phyloP scores from a whole-genome alignment of 2,888 invertebrate genomes.

The Drosophila austrosaltans region DNA sequence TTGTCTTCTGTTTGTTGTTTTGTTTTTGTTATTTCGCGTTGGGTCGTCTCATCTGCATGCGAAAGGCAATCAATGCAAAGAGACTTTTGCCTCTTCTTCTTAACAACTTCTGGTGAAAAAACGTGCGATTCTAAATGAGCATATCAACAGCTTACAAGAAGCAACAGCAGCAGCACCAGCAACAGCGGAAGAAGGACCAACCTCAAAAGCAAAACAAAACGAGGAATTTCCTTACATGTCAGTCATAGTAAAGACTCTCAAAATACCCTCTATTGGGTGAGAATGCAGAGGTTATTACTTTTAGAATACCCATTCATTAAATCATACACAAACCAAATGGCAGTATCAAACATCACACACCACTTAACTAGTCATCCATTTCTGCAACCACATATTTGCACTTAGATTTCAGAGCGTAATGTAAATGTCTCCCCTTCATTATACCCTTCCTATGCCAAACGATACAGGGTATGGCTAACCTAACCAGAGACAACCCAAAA shows the following conservation, averaged over 20 bases:
- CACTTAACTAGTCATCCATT: no score
- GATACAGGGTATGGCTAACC: constrained; percentile 20
- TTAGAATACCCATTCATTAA: no score
- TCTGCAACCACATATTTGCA: no score
- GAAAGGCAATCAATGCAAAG: constrained; percentile 49
- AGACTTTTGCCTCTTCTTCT: constrained; percentile 31
- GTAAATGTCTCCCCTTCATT: no score
- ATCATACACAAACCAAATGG: no score
- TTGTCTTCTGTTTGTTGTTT: not conserved
- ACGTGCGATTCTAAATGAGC: constrained; percentile 79
- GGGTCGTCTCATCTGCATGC: constrained; percentile 46
- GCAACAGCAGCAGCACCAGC: constrained; percentile 33
- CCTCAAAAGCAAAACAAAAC: constrained; percentile 28
- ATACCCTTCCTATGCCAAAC: not conserved
- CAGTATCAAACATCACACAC: no score
- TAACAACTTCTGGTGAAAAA: constrained; percentile 79
- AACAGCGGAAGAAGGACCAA: constrained; percentile 27
- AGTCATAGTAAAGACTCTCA: not conserved
- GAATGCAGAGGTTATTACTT: not conserved
- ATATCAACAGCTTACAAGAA: constrained; percentile 77
- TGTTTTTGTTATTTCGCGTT: constrained; percentile 1
- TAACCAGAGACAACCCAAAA: constrained; percentile 32
- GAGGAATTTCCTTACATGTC: constrained; percentile 15
- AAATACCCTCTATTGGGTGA: not conserved
- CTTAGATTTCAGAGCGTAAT: no score